phyloP scores from a whole-genome alignment of 2,113 vertebrate genomes.

The Choloepus hoffmanni region DNA sequence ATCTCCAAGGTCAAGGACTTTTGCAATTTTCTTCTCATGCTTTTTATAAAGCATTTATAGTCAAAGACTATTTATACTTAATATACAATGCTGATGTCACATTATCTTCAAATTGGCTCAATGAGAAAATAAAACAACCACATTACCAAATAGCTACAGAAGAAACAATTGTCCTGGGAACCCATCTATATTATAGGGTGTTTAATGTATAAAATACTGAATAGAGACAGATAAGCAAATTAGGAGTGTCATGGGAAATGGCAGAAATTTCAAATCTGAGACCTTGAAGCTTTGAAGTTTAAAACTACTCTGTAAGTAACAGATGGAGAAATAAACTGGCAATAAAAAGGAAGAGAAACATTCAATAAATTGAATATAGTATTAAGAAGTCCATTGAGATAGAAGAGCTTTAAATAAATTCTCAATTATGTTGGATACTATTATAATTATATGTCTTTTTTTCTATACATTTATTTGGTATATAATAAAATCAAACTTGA shows the following conservation, averaged over 20 bases:
- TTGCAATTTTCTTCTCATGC: neutral
- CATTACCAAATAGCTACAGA: neutral
- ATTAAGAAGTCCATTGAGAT: neutral
- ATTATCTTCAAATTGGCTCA: neutral
- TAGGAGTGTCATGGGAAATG: neutral
- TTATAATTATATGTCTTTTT: neutral
- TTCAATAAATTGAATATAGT: constrained; percentile 41
- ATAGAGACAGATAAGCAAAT: neutral
- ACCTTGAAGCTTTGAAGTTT: neutral
- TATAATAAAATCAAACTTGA: neutral
- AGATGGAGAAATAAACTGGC: neutral
- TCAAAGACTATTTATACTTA: neutral
- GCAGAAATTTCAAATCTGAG: neutral
- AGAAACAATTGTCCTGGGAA: neutral
- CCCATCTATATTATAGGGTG: too few species aligned
- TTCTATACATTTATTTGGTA: neutral
- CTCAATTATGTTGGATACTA: neutral
- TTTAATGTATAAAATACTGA: neutral
- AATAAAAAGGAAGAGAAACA: neutral
- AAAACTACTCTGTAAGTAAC: constrained; percentile 9
- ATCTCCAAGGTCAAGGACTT: too few species aligned
- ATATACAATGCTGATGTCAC: neutral
- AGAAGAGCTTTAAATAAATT: neutral
- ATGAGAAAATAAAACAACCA: neutral
- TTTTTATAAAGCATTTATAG: neutral